Percentiles rank a stretch among this genome's conserved stretches.
Evolutionary conservation across 2,888 invertebrate species (phyloP).

Genomic region (Heliconius aoede): DNA sequence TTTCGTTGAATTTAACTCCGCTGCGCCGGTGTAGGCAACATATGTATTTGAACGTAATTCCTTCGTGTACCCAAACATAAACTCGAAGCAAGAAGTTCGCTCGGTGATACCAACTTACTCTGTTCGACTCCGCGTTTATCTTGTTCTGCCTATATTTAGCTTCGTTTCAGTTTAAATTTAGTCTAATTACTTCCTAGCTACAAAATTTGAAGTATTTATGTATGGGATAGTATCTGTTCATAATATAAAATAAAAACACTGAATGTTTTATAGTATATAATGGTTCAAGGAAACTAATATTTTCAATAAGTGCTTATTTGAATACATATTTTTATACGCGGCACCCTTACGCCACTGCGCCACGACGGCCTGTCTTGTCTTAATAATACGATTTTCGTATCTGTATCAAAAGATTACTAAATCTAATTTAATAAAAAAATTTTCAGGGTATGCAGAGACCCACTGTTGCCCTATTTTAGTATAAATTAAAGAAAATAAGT

Average conservation of each 20-base stretch:
- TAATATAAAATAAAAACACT: neutral
- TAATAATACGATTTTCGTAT: too few species aligned
- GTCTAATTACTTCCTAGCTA: neutral
- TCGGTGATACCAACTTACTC: constrained; percentile 35
- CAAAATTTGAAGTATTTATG: neutral
- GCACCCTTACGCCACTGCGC: too few species aligned
- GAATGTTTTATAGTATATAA: neutral
- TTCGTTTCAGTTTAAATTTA: constrained; percentile 11
- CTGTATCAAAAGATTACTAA: too few species aligned
- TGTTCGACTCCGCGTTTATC: constrained; percentile 34
- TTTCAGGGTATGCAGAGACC: too few species aligned
- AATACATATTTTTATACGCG: too few species aligned
- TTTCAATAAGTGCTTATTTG: neutral
- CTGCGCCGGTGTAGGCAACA: constrained; percentile 34
- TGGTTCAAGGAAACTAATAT: neutral
- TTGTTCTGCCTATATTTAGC: constrained; percentile 21
- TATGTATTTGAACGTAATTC: constrained; percentile 38
- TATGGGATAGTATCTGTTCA: neutral
- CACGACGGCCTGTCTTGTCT: too few species aligned
- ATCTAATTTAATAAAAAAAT: too few species aligned
- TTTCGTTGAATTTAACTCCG: constrained; percentile 44
- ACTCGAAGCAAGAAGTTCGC: constrained; percentile 33
- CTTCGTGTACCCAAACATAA: constrained; percentile 32
- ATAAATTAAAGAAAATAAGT: too few species aligned
- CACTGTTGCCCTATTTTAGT: too few species aligned